Evolutionary conservation across 2,797 vertebrate genomes (phyloP).

Genomic region (Simalia tracyae): DNA sequence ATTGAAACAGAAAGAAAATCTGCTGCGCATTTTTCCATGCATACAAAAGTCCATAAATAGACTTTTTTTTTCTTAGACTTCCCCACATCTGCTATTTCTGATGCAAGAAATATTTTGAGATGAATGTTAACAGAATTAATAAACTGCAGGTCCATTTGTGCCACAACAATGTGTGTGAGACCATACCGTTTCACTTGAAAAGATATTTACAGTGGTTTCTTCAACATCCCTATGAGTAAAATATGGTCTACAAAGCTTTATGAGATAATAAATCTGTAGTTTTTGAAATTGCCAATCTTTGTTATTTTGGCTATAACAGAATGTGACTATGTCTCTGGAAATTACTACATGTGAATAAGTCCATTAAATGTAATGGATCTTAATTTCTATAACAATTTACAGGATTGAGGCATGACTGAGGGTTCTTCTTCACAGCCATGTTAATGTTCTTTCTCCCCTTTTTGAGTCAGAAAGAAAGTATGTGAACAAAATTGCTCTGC

Average conservation of each 20-base stretch:
- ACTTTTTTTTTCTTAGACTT: neutral
- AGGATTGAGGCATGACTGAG: neutral
- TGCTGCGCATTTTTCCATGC: neutral
- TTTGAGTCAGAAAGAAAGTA: neutral
- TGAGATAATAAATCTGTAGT: neutral
- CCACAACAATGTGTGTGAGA: neutral
- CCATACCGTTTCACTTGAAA: neutral
- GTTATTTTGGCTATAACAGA: neutral
- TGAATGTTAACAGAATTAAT: neutral
- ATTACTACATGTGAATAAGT: neutral
- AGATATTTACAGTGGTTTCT: neutral
- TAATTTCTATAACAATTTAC: neutral
- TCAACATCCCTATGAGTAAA: neutral
- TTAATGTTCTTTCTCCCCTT: neutral
- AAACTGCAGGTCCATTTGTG: neutral
- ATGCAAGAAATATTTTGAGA: neutral
- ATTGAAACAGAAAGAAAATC: neutral
- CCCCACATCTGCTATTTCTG: neutral
- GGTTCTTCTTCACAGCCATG: neutral
- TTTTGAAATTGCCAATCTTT: neutral
- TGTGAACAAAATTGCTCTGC: neutral
- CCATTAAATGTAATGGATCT: neutral
- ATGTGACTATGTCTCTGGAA: neutral
- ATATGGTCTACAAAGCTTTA: neutral
- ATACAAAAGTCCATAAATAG: neutral